Percentiles rank a stretch among this genome's conserved stretches.
These are phyloP conservation scores for Embiotoca jacksoni DNA, from an alignment of 2,113 vertebrate genomes.

Conservation along the genomic window DNA sequence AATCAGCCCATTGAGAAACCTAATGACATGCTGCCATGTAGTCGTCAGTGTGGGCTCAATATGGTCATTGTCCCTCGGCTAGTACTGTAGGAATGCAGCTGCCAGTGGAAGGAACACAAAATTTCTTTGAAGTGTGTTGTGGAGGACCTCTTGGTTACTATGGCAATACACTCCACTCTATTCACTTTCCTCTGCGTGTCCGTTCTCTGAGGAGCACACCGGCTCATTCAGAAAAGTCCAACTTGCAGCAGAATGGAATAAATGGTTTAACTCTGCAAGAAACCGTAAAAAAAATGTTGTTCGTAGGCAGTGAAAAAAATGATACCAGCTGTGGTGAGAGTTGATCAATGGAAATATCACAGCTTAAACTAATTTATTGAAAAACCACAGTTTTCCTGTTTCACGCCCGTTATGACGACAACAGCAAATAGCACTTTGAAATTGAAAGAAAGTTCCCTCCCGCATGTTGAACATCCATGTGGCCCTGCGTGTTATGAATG, in stretches of 20 bases:
- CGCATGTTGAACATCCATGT: background rate
- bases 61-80: constrained; percentile 74
- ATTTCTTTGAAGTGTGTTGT: constrained; percentile 68
- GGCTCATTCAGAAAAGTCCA: constrained; percentile 59
- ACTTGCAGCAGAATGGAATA: constrained; percentile 5
- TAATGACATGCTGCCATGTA: constrained; percentile 77
- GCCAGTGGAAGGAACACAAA: constrained; percentile 62
- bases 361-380: constrained; percentile 1
- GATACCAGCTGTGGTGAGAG: background rate
- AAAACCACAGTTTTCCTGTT: background rate
- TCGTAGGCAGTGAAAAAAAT: background rate
- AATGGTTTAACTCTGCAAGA: constrained; percentile 30
- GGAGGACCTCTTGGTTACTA: constrained; percentile 69
- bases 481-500: background rate
- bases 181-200: constrained; percentile 36
- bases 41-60: constrained; percentile 79
- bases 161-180: constrained; percentile 57
- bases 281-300: constrained; percentile 13
- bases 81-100: constrained; percentile 69
- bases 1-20: constrained; percentile 77
- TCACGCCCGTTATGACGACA: background rate
- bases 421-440: constrained; percentile 1
- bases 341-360: constrained; percentile 5
- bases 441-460: background rate
- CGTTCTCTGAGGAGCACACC: constrained; percentile 40